A percentile compares a stretch with the other conserved stretches of the same genome.
Evolutionary conservation across 2,888 invertebrate species (phyloP).

Genomic region (Resseliella maxima): DNA sequence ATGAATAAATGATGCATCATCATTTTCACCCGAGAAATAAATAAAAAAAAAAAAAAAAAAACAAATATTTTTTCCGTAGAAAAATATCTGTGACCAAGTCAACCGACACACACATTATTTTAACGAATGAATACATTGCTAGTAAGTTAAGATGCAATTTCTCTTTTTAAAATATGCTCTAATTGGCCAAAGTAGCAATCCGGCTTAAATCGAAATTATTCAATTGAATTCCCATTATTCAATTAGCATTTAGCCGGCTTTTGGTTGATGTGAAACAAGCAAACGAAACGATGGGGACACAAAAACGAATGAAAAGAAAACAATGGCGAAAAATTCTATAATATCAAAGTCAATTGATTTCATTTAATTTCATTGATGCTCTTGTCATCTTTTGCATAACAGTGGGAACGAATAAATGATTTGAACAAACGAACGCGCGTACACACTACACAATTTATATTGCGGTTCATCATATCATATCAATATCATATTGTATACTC

Average conservation of each 20-base stretch:
- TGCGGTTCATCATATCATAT: conserved; percentile 39
- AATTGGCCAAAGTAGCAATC: conserved; percentile 6
- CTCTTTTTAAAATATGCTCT: neutral
- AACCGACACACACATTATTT: too few species aligned
- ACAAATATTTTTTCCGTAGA: neutral
- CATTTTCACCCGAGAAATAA: neutral
- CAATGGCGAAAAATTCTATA: conserved; percentile 12
- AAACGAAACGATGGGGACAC: neutral
- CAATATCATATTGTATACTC: conserved; percentile 35
- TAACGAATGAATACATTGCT: too few species aligned
- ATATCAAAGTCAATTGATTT: conserved; percentile 55
- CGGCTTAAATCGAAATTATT: conserved; percentile 54
- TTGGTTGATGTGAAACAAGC: neutral
- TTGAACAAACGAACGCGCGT: too few species aligned
- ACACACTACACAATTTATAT: neutral
- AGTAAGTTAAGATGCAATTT: neutral
- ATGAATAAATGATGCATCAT: conserved; percentile 4
- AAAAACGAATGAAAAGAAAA: conserved; percentile 32
- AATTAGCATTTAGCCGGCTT: conserved; percentile 36
- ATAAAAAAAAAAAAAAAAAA: neutral
- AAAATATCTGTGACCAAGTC: too few species aligned
- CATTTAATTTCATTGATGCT: conserved; percentile 37
- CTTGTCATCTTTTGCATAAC: neutral
- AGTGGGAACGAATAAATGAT: too few species aligned
- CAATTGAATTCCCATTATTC: conserved; percentile 53